phyloP scores from a whole-genome alignment of 2,113 vertebrate species.

The Rhodinocichla rosea region DNA sequence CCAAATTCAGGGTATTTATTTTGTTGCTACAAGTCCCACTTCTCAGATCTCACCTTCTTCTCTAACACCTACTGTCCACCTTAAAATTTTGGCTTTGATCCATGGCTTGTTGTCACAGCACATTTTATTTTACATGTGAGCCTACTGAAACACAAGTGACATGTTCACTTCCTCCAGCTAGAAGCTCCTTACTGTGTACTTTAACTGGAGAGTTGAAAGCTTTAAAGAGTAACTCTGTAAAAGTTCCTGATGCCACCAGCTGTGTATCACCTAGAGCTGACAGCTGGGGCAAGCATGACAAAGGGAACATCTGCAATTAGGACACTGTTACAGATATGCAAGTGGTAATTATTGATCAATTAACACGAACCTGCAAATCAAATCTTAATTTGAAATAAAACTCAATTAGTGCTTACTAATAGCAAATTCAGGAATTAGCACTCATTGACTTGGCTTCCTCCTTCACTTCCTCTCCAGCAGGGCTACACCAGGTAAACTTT shows the following conservation, averaged over 20 bases:
- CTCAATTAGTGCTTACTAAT: slow-evolving; percentile 42
- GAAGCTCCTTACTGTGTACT: not conserved
- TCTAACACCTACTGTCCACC: not conserved
- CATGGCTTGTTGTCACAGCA: not conserved
- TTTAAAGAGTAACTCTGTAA: not conserved
- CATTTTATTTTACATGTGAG: not conserved
- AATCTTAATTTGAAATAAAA: not conserved
- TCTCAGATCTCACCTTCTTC: not conserved
- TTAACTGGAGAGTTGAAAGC: not conserved
- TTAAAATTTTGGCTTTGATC: not conserved
- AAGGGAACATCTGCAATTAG: slow-evolving; percentile 6
- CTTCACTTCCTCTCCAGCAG: not conserved
- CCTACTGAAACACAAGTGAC: not conserved
- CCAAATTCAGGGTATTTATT: not conserved
- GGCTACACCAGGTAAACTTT: not conserved
- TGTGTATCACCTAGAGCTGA: not conserved
- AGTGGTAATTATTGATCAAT: slow-evolving; percentile 27
- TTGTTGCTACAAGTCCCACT: not conserved
- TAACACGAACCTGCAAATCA: slow-evolving; percentile 24
- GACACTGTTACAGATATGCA: not conserved
- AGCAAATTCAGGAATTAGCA: not conserved
- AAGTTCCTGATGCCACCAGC: not conserved
- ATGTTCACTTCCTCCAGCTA: not conserved
- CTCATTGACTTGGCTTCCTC: not conserved
- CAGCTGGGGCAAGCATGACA: not conserved